phyloP scores from a whole-genome alignment of 2,113 vertebrate genomes.

The Eurystomus gularis region DNA sequence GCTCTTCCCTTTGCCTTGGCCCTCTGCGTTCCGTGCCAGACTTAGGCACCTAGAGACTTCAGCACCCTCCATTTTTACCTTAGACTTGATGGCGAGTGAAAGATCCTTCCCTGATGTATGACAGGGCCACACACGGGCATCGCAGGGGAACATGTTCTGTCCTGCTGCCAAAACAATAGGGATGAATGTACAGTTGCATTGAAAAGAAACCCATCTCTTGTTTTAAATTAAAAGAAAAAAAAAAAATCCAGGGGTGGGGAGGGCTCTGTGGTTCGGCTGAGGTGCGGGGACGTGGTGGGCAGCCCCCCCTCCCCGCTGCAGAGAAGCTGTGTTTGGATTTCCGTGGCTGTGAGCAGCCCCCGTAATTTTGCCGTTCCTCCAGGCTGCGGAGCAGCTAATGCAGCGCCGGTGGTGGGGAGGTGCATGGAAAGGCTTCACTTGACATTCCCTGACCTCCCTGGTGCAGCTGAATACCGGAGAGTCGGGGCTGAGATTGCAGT shows the following conservation, averaged over 20 bases:
- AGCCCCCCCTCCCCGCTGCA: neutral
- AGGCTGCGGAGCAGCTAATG: neutral
- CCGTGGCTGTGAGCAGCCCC: neutral
- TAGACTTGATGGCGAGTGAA: neutral
- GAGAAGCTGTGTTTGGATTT: neutral
- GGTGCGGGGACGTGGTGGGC: fast-evolving
- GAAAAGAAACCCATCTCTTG: neutral
- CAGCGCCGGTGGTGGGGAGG: neutral
- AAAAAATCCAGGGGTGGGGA: neutral
- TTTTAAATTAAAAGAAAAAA: neutral
- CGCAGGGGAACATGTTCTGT: neutral
- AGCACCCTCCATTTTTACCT: neutral
- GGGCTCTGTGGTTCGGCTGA: neutral
- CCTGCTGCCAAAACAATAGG: neutral
- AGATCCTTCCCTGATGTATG: neutral
- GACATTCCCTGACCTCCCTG: slow-evolving; percentile 71
- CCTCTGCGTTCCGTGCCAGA: neutral
- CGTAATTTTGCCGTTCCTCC: neutral
- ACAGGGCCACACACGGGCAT: fast-evolving
- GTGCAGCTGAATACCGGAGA: slow-evolving; percentile 73
- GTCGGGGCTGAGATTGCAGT: slow-evolving; percentile 73
- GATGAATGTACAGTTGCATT: neutral
- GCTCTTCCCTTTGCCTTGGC: neutral
- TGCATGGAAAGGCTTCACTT: slow-evolving; percentile 77
- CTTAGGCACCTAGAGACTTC: neutral